These are phyloP conservation scores for Halichoerus grypus DNA, from an alignment of 2,113 vertebrate species.

Conservation along the genomic window DNA sequence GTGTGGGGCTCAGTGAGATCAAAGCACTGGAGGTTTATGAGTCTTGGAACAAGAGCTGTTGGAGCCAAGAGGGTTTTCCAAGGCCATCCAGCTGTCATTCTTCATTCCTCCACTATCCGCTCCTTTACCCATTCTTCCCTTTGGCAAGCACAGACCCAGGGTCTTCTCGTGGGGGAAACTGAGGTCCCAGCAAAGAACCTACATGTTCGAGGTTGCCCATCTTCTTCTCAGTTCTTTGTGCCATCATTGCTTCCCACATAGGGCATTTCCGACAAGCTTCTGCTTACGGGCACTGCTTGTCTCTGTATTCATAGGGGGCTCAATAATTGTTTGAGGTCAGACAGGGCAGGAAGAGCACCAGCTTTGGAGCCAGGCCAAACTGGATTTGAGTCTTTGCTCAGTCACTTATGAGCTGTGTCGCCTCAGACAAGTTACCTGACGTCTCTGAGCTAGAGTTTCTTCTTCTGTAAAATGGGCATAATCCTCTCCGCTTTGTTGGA, in stretches of 20 bases:
- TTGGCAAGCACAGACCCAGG: neutral
- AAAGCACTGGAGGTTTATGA: neutral
- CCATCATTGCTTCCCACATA: neutral
- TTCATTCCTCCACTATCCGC: rapidly evolving
- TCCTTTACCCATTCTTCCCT: neutral
- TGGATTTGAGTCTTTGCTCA: neutral
- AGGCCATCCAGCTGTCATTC: neutral
- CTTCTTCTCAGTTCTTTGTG: neutral
- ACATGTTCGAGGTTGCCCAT: rapidly evolving
- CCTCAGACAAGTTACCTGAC: neutral
- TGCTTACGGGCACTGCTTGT: neutral
- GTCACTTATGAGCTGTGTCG: neutral
- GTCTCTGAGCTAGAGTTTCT: neutral
- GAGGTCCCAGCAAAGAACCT: neutral
- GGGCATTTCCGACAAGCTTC: neutral
- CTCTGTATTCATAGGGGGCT: neutral
- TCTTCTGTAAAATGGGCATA: neutral
- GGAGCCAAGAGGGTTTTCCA: neutral
- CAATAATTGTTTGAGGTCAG: neutral
- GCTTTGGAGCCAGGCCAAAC: neutral
- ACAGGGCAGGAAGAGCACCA: neutral
- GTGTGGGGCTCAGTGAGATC: neutral
- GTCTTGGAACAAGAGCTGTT: neutral
- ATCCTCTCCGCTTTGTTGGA: neutral
- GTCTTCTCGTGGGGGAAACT: neutral